phyloP scores from a whole-genome alignment of 2,888 invertebrate species.

The Encarsia formosa region DNA sequence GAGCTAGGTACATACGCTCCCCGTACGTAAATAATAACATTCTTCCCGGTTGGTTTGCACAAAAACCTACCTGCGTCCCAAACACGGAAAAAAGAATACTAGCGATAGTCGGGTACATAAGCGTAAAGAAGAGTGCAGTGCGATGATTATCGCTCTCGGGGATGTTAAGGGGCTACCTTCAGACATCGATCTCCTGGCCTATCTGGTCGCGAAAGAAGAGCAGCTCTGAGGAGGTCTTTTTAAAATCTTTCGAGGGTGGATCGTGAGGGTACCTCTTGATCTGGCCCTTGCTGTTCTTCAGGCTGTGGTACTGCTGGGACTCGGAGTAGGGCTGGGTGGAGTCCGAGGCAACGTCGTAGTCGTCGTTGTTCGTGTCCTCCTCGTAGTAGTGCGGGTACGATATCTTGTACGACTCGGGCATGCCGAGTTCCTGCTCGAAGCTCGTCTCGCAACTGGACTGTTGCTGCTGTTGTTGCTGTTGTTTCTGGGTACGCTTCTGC shows the following conservation, averaged over 20 bases:
- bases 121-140: too few species aligned
- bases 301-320: conserved; percentile 25
- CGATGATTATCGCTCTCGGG: too few species aligned
- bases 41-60: too few species aligned
- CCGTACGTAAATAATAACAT: too few species aligned
- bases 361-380: conserved; percentile 39
- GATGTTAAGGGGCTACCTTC: too few species aligned
- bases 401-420: conserved; percentile 46
- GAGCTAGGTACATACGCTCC: too few species aligned
- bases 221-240: conserved; percentile 55
- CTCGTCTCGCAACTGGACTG: conserved; percentile 35
- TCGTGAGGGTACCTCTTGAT: conserved; percentile 36
- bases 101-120: too few species aligned
- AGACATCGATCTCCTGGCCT: conserved; percentile 67
- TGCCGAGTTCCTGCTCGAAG: conserved; percentile 43
- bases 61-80: too few species aligned
- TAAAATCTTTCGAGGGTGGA: conserved; percentile 29
- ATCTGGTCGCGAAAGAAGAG: conserved; percentile 62
- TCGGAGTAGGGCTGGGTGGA: conserved; percentile 23
- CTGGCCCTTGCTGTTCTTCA: conserved; percentile 33
- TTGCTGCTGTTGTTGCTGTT: conserved; percentile 30
- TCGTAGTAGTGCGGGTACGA: conserved; percentile 49
- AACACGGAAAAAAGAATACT: too few species aligned
- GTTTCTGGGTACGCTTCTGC: conserved; percentile 34
- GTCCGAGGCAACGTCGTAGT: not conserved